phyloP scores from a whole-genome alignment of 2,797 vertebrate species.

The Ispidina lecontei region DNA sequence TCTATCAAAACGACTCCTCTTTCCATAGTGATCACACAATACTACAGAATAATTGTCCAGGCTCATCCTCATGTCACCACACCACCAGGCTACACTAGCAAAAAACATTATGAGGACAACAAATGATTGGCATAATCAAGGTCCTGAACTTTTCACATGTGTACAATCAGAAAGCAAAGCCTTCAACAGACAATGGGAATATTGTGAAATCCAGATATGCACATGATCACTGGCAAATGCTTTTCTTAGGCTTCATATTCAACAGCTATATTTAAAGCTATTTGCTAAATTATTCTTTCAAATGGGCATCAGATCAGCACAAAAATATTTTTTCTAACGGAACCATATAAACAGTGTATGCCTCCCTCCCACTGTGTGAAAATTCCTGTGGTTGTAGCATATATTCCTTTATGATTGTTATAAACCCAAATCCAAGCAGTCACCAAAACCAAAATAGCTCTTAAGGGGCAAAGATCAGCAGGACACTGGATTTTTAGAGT shows the following conservation, averaged over 20 bases:
- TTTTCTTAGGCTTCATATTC: background rate
- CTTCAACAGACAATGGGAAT: background rate
- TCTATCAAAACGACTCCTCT: background rate
- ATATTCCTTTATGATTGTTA: background rate
- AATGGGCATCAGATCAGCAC: background rate
- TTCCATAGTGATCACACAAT: background rate
- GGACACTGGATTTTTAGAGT: background rate
- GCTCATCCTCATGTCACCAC: background rate
- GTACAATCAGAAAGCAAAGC: background rate
- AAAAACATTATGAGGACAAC: background rate
- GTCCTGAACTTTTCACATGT: background rate
- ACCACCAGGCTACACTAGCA: background rate
- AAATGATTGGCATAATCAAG: background rate
- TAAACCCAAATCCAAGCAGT: background rate
- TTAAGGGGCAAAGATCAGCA: background rate
- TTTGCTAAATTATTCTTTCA: background rate
- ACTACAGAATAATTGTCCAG: background rate
- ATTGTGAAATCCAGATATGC: background rate
- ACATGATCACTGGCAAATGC: background rate
- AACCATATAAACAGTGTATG: background rate
- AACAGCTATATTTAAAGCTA: background rate
- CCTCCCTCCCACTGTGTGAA: accelerated
- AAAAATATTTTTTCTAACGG: background rate
- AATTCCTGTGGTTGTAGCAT: accelerated
- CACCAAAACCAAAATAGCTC: background rate